Base-by-base conservation (phyloP, 2,113 vertebrate species). In the Noturus placidus region DNA sequence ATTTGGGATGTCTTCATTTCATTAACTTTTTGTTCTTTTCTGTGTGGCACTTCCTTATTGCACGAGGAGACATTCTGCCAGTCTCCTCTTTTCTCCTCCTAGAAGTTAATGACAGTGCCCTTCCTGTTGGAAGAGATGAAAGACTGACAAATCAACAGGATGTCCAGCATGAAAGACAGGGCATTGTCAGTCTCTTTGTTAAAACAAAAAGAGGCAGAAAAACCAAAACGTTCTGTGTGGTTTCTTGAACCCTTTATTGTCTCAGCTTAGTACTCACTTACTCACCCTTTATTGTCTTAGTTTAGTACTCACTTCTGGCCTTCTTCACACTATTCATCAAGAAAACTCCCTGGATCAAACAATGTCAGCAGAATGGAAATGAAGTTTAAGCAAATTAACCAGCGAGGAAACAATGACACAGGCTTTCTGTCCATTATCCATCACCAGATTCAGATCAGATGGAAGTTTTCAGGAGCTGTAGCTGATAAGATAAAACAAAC, bases 371-470 rank as follows among this genome's bases (percentile, higher is more conserved):
- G n/a, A 52, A 27, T 25, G 27, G 59, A 78, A 63, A 77, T 77
- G 35, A 56, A 76, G 13, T 30, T 63, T 46, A 50, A 61, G 27
- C 54, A 20, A 76, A 59, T 77, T 61, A 85, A 61, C 27, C 9
- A 77, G 42, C 33, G 56, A 61, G 35, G 46, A 77, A 59, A 33
- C 88, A 87, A 89, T 38, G 85, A 89, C 87, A 84, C 88, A 85
- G 56, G 77, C 38, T 74, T 85, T 78, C 77, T 61, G 79, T 87
- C 83, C 83, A 69, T 84, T 90, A 89, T 90, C 89, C 84, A 82
- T 91, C 90, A 79, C n/a, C 90, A 92, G 89, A 93, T 94, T 90
- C 91, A 89, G 89, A 86, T 93, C 93, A 94, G 93, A 94, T 95
- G 94, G 90, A 92, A 94, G 92, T 92, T 92, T 92, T 89, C 14